phyloP scores from a whole-genome alignment of 2,888 invertebrate species.

The Idaea biselata region DNA sequence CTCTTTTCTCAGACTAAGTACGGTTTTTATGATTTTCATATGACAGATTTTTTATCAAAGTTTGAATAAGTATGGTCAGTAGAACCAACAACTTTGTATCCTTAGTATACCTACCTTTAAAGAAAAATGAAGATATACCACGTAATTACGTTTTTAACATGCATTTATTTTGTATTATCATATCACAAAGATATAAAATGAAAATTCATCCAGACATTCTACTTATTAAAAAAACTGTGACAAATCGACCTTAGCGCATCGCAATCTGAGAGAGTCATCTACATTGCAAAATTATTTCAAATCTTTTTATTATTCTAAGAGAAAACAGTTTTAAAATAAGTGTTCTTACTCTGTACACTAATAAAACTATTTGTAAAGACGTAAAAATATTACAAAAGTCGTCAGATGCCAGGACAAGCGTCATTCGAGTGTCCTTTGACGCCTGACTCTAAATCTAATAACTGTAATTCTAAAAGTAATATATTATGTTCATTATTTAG shows the following conservation, averaged over 20 bases:
- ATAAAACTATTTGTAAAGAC: not conserved
- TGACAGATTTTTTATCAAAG: too few species aligned
- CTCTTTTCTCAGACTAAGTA: too few species aligned
- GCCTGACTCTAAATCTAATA: not conserved
- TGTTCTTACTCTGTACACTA: not conserved
- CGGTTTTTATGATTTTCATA: too few species aligned
- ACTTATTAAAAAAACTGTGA: not conserved
- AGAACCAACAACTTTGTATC: too few species aligned
- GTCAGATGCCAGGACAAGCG: conserved; percentile 10
- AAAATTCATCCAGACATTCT: not conserved
- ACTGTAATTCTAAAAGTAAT: not conserved
- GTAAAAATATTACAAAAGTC: not conserved
- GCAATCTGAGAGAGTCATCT: not conserved
- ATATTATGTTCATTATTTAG: not conserved
- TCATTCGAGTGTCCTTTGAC: not conserved
- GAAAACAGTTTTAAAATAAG: not conserved
- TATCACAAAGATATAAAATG: too few species aligned
- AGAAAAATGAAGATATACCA: too few species aligned
- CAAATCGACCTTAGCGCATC: not conserved
- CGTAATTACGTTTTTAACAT: too few species aligned
- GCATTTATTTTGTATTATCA: too few species aligned
- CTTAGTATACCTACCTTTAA: too few species aligned
- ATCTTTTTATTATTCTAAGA: not conserved
- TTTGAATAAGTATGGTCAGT: too few species aligned
- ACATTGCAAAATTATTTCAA: not conserved